Evolutionary conservation across 1,140 invertebrate genomes (phyloP).

Genomic region (Heliconius congener): DNA sequence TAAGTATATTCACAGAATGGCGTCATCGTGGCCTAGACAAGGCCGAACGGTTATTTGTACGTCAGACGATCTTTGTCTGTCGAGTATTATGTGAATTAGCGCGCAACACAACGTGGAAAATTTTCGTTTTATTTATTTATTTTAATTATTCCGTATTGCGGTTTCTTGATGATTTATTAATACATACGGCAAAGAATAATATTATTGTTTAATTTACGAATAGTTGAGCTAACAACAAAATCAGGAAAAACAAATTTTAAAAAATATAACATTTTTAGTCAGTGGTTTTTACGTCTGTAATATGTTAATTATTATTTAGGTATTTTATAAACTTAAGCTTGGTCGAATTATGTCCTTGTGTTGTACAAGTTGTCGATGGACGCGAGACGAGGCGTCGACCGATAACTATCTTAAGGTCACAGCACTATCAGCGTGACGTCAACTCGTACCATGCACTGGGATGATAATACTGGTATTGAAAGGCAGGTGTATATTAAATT

Average conservation of each 20-base stretch:
- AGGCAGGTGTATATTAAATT: conserved; percentile 48
- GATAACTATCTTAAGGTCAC: conserved; percentile 79
- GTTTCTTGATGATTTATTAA: not conserved
- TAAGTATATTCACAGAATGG: conserved; percentile 71
- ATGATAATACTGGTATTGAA: conserved; percentile 46
- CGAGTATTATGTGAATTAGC: conserved; percentile 24
- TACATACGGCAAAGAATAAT: conserved; percentile 1
- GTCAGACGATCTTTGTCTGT: conserved; percentile 66
- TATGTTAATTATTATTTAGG: not conserved
- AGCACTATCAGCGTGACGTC: conserved; percentile 71
- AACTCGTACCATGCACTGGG: conserved; percentile 53
- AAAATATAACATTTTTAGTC: not conserved
- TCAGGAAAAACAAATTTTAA: not conserved
- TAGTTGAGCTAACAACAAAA: not conserved
- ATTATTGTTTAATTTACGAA: not conserved
- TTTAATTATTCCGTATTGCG: conserved; percentile 6
- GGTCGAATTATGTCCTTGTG: conserved; percentile 64
- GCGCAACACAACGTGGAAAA: conserved; percentile 26
- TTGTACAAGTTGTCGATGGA: conserved; percentile 62
- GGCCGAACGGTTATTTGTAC: conserved; percentile 77
- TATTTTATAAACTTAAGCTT: conserved; percentile 27
- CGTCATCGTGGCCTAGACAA: conserved; percentile 80
- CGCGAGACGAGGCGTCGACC: conserved; percentile 69
- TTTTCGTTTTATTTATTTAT: conserved; percentile 26
- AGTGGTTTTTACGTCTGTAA: not conserved